These are phyloP conservation scores for Electrona antarctica DNA, from an alignment of 2,113 vertebrate species.

Conservation along the genomic window DNA sequence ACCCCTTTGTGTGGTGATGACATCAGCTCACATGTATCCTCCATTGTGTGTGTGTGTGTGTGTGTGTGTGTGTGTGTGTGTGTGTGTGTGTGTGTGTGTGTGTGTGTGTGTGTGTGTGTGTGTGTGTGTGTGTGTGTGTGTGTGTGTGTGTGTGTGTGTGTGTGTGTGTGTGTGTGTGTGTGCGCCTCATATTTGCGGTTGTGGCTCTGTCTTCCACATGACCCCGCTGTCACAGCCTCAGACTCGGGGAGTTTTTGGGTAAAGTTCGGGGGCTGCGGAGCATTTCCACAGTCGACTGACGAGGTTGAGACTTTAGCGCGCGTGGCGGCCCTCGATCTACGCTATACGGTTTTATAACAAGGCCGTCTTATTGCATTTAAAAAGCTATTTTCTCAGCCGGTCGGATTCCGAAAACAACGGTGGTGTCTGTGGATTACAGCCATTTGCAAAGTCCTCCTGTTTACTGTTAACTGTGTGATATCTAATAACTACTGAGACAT, in stretches of 20 bases:
- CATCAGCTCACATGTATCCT: slow-evolving; percentile 69
- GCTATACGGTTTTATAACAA: slow-evolving; percentile 58
- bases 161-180: slow-evolving; percentile 26
- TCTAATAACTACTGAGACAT: slow-evolving; percentile 77
- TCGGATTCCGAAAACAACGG: slow-evolving; percentile 58
- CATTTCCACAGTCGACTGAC: slow-evolving; percentile 63
- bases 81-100: no score
- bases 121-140: slow-evolving; percentile 40
- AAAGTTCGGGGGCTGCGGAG: slow-evolving; percentile 63
- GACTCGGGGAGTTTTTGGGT: slow-evolving; percentile 68
- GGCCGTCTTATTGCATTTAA: slow-evolving; percentile 63
- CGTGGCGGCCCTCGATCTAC: slow-evolving; percentile 58
- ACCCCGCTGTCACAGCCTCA: slow-evolving; percentile 61
- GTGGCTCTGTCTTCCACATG: slow-evolving; percentile 66
- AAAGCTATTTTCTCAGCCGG: slow-evolving; percentile 45
- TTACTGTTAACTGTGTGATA: slow-evolving; percentile 76
- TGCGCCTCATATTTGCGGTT: slow-evolving; percentile 63
- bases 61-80: slow-evolving; percentile 26
- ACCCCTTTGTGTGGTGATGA: slow-evolving; percentile 66
- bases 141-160: slow-evolving; percentile 51
- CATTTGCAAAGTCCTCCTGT: slow-evolving; percentile 70
- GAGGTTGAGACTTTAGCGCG: slow-evolving; percentile 62
- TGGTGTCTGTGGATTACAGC: slow-evolving; percentile 68
- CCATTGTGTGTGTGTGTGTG: slow-evolving; percentile 59
- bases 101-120: no score